A percentile compares a stretch with the other conserved stretches of the same genome.
Evolutionary conservation across 2,797 vertebrate genomes (phyloP).

Genomic region (Glyptemys insculpta): DNA sequence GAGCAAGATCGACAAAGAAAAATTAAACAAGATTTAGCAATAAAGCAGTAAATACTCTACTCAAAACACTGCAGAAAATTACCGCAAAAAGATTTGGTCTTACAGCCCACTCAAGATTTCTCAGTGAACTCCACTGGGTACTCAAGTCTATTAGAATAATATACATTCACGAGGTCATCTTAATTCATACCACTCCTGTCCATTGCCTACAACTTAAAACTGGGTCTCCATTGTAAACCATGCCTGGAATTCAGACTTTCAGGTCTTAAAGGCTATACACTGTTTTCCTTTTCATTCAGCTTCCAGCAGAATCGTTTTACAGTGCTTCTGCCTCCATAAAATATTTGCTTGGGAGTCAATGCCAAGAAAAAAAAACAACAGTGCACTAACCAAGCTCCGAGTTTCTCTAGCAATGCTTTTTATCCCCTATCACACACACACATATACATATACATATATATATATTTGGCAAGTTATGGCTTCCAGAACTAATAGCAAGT

Average conservation of each 20-base stretch:
- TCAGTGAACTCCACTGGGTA: conserved; percentile 58
- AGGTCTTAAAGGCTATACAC: conserved; percentile 54
- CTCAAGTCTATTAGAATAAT: conserved; percentile 48
- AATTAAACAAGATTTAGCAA: conserved; percentile 42
- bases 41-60: background rate
- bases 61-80: background rate
- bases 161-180: conserved; percentile 49
- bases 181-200: conserved; percentile 42
- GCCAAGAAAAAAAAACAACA: background rate
- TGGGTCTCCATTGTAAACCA: conserved; percentile 59
- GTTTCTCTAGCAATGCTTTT: background rate
- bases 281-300: conserved; percentile 74
- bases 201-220: conserved; percentile 55
- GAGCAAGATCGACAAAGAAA: conserved; percentile 46
- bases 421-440: background rate
- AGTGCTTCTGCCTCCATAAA: conserved; percentile 70
- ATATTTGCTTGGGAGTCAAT: conserved; percentile 56
- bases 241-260: conserved; percentile 54
- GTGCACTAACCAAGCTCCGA: background rate
- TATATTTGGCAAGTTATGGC: conserved; percentile 12
- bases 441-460: background rate
- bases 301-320: conserved; percentile 72
- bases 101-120: conserved; percentile 65
- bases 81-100: no score
- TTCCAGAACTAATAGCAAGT: background rate